Evolutionary conservation across 2,113 vertebrate species (phyloP), one percentile per base, ranked within the genome.

Genomic region (Phalacrocorax brasilianus): DNA sequence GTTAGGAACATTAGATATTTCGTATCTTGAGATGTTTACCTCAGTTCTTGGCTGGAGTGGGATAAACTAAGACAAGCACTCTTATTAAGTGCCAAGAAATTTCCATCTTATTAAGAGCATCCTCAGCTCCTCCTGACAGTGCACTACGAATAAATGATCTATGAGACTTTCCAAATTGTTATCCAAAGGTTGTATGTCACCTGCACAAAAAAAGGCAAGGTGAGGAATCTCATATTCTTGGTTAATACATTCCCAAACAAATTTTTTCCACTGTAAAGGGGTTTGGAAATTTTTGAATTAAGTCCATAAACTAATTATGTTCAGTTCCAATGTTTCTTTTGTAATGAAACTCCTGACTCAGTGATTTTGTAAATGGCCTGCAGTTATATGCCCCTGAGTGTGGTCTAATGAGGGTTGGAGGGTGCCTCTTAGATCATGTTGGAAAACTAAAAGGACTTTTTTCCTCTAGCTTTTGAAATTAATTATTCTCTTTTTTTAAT

Each of bases 291-390:
- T 66, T 75, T 91, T 93, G 61, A 92, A 68, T 94, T 75, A 94
- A 71, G 61, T 81, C 88, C 73, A 84, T 89, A 93, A 90, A 84
- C n/a, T 32, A 86, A 95, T 94, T 94, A 84, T 92, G 95, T 96
- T 87, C 40, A 6, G 5, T 92, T 91, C 35, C 16, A 77, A 1
- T 78, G 40, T 65, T 93, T 91, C 33, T 90, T 90, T 88, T 86
- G n/a, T 77, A 94, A 86, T 2, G 4, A 58, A 86, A 77, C n/a
- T 83, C 82, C 75, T 93, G 82, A 93, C 28, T 92, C 63, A 52
- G 68, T 88, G 88, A 45, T 81, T 97, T 80, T 89, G 65, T 75
- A 84, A 78, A 85, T 61, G 70, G 65, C 40, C 58, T 78, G 50
- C 26, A 91, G 90, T 84, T 90, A 86, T 16, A 20, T 91, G 65